These are phyloP conservation scores for Cottoperca gobio DNA, from an alignment of 2,797 vertebrate genomes.

Conservation along the genomic window DNA sequence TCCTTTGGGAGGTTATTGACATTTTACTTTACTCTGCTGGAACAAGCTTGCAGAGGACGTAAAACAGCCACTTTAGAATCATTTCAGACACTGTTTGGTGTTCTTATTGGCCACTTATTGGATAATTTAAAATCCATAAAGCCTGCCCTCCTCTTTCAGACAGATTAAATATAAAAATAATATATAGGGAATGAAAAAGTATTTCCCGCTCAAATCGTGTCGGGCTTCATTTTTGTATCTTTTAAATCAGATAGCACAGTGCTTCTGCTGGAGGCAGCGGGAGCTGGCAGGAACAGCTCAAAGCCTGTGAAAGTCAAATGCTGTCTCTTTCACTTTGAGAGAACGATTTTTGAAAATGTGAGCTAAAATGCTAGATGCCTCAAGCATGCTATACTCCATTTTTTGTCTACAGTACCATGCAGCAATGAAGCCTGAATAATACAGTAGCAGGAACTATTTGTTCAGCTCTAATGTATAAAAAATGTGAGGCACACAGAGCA, in stretches of 20 bases:
- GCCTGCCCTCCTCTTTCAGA: slow-evolving; percentile 27
- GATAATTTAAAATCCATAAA: slow-evolving; percentile 52
- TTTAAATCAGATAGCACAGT: slow-evolving; percentile 57
- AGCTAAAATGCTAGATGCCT: slow-evolving; percentile 72
- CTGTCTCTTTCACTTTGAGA: slow-evolving; percentile 73
- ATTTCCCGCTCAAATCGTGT: slow-evolving; percentile 49
- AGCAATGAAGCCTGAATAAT: slow-evolving; percentile 61
- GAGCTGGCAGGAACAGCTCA: slow-evolving; percentile 67
- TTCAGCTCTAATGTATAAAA: slow-evolving; percentile 78
- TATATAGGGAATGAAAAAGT: slow-evolving; percentile 31
- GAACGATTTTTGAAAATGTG: slow-evolving; percentile 70
- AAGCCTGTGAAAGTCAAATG: slow-evolving; percentile 77
- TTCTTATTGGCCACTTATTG: slow-evolving; percentile 25
- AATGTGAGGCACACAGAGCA: slow-evolving; percentile 55
- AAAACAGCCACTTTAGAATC: slow-evolving; percentile 52
- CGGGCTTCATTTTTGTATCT: background rate
- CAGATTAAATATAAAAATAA: slow-evolving; percentile 43
- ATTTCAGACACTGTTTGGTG: slow-evolving; percentile 19
- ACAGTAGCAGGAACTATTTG: slow-evolving; percentile 72
- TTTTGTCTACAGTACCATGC: slow-evolving; percentile 58
- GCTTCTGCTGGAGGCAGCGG: slow-evolving; percentile 56
- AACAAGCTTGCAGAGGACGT: slow-evolving; percentile 22
- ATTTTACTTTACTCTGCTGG: slow-evolving; percentile 40
- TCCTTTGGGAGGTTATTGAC: slow-evolving; percentile 63
- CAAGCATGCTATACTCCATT: slow-evolving; percentile 66